A percentile compares a stretch with the other conserved stretches of the same genome.
These are phyloP conservation scores for Anastrepha obliqua DNA, from an alignment of 1,140 invertebrate genomes.

Conservation along the genomic window DNA sequence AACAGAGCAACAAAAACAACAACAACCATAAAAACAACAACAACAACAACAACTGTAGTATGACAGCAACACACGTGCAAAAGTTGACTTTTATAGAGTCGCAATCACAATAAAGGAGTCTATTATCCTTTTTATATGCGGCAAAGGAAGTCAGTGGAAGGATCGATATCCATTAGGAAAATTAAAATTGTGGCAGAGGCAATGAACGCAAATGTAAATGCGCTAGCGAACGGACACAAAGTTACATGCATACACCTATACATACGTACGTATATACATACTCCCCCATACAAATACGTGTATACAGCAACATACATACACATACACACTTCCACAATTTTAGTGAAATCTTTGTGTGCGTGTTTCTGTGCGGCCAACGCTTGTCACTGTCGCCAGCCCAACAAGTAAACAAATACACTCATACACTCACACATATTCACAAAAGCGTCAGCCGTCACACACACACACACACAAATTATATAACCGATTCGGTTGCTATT, in stretches of 20 bases:
- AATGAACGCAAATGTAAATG: slow-evolving; percentile 74
- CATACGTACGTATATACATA: neutral
- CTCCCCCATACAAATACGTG: neutral
- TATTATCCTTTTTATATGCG: slow-evolving; percentile 69
- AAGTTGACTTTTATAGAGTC: slow-evolving; percentile 75
- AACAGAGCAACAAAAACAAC: slow-evolving; percentile 55
- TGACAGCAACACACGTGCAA: slow-evolving; percentile 58
- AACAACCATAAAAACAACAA: slow-evolving; percentile 53
- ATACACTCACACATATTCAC: neutral
- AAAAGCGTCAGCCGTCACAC: neutral
- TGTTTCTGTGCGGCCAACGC: slow-evolving; percentile 1
- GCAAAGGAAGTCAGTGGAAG: slow-evolving; percentile 57
- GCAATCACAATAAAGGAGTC: slow-evolving; percentile 74
- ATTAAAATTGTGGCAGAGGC: slow-evolving; percentile 74
- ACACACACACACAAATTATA: neutral
- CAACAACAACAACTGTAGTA: slow-evolving; percentile 29
- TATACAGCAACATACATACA: slow-evolving; percentile 1
- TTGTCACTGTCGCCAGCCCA: slow-evolving; percentile 48
- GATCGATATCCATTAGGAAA: slow-evolving; percentile 75
- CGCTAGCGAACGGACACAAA: slow-evolving; percentile 49
- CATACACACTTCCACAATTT: neutral
- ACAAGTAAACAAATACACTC: slow-evolving; percentile 46
- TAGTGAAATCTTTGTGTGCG: neutral
- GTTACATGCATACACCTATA: neutral
- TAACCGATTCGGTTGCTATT: neutral